phyloP scores from a whole-genome alignment of 1,140 invertebrate species.

The Aphis craccivora region DNA sequence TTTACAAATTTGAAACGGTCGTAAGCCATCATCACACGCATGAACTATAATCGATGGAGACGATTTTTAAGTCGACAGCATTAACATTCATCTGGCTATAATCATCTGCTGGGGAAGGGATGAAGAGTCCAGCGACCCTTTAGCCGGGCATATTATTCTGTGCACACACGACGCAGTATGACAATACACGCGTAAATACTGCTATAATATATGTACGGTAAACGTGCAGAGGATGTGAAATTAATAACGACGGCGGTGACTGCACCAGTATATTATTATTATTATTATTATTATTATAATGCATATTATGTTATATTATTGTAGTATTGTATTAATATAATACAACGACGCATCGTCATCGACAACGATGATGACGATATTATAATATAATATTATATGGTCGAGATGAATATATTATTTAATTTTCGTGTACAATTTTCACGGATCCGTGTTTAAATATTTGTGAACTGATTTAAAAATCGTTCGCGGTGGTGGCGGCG shows the following conservation, averaged over 20 bases:
- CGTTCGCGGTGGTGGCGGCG: not conserved
- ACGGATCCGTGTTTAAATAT: slow-evolving; percentile 12
- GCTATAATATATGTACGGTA: not conserved
- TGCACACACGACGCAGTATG: not conserved
- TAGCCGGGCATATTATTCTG: not conserved
- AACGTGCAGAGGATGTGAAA: not conserved
- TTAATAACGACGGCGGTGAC: not conserved
- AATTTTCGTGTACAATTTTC: slow-evolving; percentile 27
- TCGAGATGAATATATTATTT: slow-evolving; percentile 9
- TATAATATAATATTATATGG: not conserved
- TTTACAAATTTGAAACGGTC: not conserved
- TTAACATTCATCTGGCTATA: not conserved
- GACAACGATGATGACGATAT: not conserved
- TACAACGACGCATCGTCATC: not conserved
- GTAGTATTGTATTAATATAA: not conserved
- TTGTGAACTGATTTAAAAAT: slow-evolving; percentile 35
- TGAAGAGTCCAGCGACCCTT: not conserved
- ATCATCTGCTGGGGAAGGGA: not conserved
- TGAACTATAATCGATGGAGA: not conserved
- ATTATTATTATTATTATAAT: not conserved
- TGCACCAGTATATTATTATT: not conserved
- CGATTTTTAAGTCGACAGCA: not conserved
- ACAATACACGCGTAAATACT: not conserved
- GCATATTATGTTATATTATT: not conserved
- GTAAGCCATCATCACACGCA: not conserved